Evolutionary conservation across 2,797 vertebrate genomes (phyloP).

Genomic region (Rousettus madagascariensis): DNA sequence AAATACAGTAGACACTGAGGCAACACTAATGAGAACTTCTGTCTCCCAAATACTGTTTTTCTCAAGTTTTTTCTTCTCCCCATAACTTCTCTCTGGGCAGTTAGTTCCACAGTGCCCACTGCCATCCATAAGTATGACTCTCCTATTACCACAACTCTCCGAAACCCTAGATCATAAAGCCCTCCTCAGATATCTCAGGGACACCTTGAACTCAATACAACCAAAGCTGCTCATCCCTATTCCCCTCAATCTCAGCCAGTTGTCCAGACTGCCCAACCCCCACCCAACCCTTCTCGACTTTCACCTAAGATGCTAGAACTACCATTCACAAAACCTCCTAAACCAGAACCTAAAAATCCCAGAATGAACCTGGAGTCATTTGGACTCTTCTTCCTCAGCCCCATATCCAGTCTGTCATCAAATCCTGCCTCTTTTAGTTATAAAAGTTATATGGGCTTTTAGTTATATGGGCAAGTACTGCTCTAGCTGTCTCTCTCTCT

Average conservation of each 20-base stretch:
- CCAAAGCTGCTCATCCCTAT: background rate
- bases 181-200: background rate
- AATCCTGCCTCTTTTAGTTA: background rate
- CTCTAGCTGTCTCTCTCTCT: background rate
- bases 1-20: background rate
- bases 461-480: background rate
- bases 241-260: background rate
- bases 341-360: background rate
- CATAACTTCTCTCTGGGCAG: background rate
- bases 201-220: background rate
- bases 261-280: background rate
- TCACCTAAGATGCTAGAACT: background rate
- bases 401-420: background rate
- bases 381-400: background rate
- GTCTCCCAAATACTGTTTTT: background rate
- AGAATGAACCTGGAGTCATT: background rate
- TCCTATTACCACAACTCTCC: background rate
- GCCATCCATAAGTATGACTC: background rate
- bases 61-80: background rate
- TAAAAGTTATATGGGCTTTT: background rate
- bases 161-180: background rate
- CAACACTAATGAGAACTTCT: too few species aligned
- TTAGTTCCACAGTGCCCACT: background rate
- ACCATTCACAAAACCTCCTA: background rate
- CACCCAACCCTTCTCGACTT: fast-evolving